A percentile compares a stretch with the other conserved stretches of the same genome.
Conservation (phyloP, 2,888 invertebrate species). For the Entomobrya multifasciata region DNA sequence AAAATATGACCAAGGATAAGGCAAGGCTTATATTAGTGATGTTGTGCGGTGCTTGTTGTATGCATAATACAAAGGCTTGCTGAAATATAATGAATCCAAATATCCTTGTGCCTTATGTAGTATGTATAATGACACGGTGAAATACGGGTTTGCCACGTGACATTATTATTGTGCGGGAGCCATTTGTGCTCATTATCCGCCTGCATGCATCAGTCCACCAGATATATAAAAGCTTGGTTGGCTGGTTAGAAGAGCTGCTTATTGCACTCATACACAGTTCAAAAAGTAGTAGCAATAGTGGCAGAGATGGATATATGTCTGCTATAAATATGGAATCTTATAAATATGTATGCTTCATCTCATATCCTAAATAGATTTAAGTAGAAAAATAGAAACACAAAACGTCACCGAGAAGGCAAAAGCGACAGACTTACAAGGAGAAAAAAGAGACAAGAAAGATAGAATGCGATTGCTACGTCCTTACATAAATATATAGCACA, state of each 20-base stretch:
- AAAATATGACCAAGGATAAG: slow-evolving; percentile 13
- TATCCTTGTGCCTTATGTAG: not conserved
- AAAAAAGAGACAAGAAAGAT: not conserved
- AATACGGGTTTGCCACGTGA: slow-evolving; percentile 63
- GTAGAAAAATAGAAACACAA: slow-evolving; percentile 29
- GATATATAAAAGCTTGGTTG: not conserved
- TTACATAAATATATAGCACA: not conserved
- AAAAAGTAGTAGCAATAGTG: too few relatives aligned
- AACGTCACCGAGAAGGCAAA: not conserved
- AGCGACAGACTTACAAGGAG: not conserved
- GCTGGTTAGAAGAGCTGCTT: slow-evolving; percentile 20
- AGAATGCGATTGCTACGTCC: too few relatives aligned
- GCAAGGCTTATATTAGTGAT: not conserved
- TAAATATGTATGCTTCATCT: slow-evolving; percentile 62
- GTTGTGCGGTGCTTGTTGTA: not conserved
- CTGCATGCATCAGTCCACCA: slow-evolving; percentile 50
- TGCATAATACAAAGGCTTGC: not conserved
- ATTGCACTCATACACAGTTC: too few relatives aligned
- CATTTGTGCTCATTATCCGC: slow-evolving; percentile 66
- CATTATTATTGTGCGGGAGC: slow-evolving; percentile 60
- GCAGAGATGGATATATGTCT: not conserved
- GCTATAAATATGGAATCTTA: slow-evolving; percentile 51
- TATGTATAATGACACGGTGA: slow-evolving; percentile 44
- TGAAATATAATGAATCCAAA: not conserved
- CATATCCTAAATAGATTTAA: slow-evolving; percentile 51